phyloP scores from a whole-genome alignment of 2,797 vertebrate genomes.

The Cygnus olor region DNA sequence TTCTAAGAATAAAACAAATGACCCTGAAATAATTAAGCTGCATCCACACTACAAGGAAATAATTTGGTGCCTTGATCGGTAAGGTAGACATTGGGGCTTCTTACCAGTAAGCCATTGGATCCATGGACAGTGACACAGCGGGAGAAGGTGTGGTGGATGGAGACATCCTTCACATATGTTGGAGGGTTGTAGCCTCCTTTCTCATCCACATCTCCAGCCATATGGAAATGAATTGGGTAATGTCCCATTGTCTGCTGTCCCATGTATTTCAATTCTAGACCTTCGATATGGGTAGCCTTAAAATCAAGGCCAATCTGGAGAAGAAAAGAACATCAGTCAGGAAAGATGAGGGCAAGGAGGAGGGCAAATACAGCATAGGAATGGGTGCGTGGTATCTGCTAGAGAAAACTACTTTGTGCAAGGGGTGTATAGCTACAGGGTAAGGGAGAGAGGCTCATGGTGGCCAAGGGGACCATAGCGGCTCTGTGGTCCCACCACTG shows the following conservation, averaged over 20 bases:
- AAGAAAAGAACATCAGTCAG: constrained; percentile 1
- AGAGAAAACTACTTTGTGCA: background rate
- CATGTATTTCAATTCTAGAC: constrained; percentile 92
- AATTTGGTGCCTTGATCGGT: background rate
- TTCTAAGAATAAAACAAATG: background rate
- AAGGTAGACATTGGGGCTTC: constrained; percentile 24
- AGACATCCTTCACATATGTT: constrained; percentile 85
- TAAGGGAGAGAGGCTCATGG: background rate
- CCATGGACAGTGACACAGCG: constrained; percentile 93
- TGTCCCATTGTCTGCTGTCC: constrained; percentile 96
- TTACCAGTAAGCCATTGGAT: constrained; percentile 94
- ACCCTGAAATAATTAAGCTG: background rate
- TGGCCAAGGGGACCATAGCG: background rate
- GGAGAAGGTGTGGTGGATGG: constrained; percentile 95
- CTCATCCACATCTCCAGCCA: constrained; percentile 92
- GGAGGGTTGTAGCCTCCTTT: constrained; percentile 89
- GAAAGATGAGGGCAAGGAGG: background rate
- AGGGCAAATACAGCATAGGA: background rate
- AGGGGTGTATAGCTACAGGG: background rate
- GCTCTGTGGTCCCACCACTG: background rate
- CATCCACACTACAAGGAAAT: background rate
- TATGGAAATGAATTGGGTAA: constrained; percentile 96
- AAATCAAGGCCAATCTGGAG: constrained; percentile 89
- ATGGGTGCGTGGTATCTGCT: background rate
- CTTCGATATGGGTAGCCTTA: constrained; percentile 88